A percentile compares a stretch with the other conserved stretches of the same genome.
Evolutionary conservation across 2,888 invertebrate species (phyloP).

Genomic region (Criorhina ranunculi): DNA sequence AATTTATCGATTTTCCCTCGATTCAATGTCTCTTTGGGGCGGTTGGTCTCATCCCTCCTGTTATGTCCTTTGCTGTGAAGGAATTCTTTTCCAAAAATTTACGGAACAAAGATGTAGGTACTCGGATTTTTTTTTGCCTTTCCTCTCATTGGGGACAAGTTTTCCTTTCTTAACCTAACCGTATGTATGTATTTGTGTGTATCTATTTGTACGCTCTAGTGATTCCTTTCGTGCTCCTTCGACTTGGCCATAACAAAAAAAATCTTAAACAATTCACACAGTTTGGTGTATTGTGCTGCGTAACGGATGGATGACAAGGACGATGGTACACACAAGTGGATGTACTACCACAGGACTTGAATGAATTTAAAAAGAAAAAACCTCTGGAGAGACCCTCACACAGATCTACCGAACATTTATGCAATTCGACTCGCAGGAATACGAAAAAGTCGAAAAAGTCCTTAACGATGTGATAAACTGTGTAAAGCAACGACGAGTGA

Average conservation of each 20-base stretch:
- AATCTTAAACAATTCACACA: conserved; percentile 15
- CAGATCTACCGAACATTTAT: neutral
- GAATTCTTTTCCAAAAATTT: neutral
- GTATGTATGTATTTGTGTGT: neutral
- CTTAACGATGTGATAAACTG: too few species aligned
- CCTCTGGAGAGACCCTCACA: neutral
- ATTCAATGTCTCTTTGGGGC: neutral
- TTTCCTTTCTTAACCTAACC: neutral
- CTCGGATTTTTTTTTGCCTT: neutral
- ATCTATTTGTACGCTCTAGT: conserved; percentile 1
- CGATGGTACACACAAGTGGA: neutral
- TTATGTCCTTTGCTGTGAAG: neutral
- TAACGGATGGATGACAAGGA: neutral
- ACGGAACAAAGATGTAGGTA: neutral
- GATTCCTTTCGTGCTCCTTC: neutral
- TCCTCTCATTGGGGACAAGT: neutral
- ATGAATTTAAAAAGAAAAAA: neutral
- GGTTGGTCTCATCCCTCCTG: conserved; percentile 9
- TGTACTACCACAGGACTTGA: neutral
- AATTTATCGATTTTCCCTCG: conserved; percentile 38
- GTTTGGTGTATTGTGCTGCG: neutral
- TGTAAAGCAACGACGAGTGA: too few species aligned
- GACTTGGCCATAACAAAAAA: conserved; percentile 14
- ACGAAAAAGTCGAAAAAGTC: too few species aligned
- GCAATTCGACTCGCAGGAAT: too few species aligned